Base-by-base conservation (phyloP, 2,888 invertebrate species). In the Lepidocyrtoides sp. region DNA sequence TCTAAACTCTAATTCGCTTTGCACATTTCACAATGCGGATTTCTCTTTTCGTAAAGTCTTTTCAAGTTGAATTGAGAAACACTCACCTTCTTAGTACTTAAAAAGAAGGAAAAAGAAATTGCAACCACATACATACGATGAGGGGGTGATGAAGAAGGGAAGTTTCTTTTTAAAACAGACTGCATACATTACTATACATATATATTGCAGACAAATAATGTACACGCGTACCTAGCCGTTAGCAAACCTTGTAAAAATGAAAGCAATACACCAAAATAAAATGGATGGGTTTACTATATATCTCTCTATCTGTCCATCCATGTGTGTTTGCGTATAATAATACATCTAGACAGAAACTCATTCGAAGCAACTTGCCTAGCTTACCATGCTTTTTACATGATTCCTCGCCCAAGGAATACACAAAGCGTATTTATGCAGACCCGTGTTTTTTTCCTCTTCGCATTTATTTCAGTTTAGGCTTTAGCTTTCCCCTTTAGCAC, bases 41-140 rank as follows among this genome's bases (percentile, higher is more conserved):
- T 54, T 79, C 54, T 17, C 36, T 7, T 23, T 57, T 57, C 57
- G 79, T 57, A 79, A 54, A 79, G 17, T 57, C 72, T 23, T 79
- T 79, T 36, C 79, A 20, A 79, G 57, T 57, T 79, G 36, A 79
- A 79, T 72, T 72, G 72, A 44, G 36, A 36, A 57, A 79, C 20
- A 57, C 57, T 44, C 36, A 32, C 32, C 79, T 79, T 79, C 20
- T 57, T 79, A 57, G 7, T 54, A 79, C 51, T 20, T n/a, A 77
- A 23, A 26, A 10, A 20, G 17, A 75, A 48, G 2, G 12, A 32
- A 36, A n/a, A 20, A 79, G 17, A 23, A 44, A 29, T 44, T 36
- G 41, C 7, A 72, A 44, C 54, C 3, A 54, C 3, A 54, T n/a
- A 54, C 12, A 54, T 3, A 54, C 36, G n/a, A 69, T 17, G 14